Base-by-base conservation (phyloP, 2,113 vertebrate species). In the Nibea coibor region DNA sequence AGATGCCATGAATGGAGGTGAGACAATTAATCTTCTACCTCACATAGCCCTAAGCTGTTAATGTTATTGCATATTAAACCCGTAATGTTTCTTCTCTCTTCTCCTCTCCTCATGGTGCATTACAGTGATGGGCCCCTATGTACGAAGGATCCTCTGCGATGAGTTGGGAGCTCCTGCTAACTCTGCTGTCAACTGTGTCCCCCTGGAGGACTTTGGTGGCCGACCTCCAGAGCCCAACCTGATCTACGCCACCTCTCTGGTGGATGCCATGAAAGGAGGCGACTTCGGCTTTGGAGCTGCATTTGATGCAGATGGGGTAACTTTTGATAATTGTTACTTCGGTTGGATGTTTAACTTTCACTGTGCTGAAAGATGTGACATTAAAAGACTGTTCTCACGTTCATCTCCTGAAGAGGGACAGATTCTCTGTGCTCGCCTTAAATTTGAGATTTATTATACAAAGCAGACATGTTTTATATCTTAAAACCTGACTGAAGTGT, bases 1-100 rank as follows among this genome's bases (percentile, higher is more conserved):
- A 90, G 98, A 99, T 77, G 97, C 98, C 17, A 99, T 99, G 98
- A 97, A 97, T 31, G 98, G 98, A 96, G 98, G 98, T 98, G 84
- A 92, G 72, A 57, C 22, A 17, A 4, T 43, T 59, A 16, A 45
- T 48, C 31, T 15, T 42, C 19, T 3, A 6, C 10, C 19, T 71
- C 1, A 56, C 4, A 4, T 35, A 22, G 24, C 2, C 35, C 8
- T 12, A 22, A 26, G 43, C 42, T 58, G 7, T 39, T 69, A 16
- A 54, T 56, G 50, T 51, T 43, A 66, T 15, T 43, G 57, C 15
- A 35, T 50, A 62, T 35, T 28, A 10, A 51, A 48, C 68, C 4
- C 45, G n/a, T 61, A 10, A 17, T 56, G 8, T 68, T 62, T 15
- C 9, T 68, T 42, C 3, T 22, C 7, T 78, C 28, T 35, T 26